Conservation (phyloP, 2,113 vertebrate genomes). For the Rynchops niger region DNA sequence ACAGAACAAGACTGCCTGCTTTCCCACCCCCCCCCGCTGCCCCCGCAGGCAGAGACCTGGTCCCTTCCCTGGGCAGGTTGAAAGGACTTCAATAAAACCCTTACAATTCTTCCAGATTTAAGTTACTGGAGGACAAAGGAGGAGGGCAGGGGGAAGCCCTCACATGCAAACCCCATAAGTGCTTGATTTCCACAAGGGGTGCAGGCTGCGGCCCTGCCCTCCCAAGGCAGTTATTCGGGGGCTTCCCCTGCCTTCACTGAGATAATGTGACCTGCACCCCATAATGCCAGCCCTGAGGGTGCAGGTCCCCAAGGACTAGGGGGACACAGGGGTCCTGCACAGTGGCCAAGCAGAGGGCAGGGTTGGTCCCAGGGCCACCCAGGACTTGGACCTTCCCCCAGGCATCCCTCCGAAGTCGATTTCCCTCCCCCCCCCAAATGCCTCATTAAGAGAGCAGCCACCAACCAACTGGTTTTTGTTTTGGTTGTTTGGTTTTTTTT, state of each 20-base stretch:
- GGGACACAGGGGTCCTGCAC: background rate
- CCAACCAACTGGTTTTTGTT: background rate
- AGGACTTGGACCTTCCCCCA: background rate
- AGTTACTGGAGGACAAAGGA: background rate
- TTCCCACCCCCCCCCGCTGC: fast-evolving
- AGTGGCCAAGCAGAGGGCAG: background rate
- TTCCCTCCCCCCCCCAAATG: background rate
- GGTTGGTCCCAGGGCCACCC: background rate
- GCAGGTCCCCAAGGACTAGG: fast-evolving
- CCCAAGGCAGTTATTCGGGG: background rate
- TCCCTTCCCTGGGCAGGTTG: background rate
- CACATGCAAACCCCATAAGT: background rate
- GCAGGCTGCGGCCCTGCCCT: background rate
- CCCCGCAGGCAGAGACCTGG: background rate
- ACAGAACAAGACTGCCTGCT: fast-evolving
- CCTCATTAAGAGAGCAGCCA: background rate
- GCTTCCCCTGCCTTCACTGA: background rate
- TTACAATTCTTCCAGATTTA: background rate
- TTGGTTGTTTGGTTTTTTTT: no score
- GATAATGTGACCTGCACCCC: fast-evolving
- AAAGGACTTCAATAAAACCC: background rate
- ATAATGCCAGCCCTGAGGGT: fast-evolving
- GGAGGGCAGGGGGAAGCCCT: background rate
- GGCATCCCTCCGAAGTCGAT: background rate
- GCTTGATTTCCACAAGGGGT: background rate